Evolutionary conservation across 1,140 invertebrate species (phyloP).

Genomic region (Carposina sasakii): DNA sequence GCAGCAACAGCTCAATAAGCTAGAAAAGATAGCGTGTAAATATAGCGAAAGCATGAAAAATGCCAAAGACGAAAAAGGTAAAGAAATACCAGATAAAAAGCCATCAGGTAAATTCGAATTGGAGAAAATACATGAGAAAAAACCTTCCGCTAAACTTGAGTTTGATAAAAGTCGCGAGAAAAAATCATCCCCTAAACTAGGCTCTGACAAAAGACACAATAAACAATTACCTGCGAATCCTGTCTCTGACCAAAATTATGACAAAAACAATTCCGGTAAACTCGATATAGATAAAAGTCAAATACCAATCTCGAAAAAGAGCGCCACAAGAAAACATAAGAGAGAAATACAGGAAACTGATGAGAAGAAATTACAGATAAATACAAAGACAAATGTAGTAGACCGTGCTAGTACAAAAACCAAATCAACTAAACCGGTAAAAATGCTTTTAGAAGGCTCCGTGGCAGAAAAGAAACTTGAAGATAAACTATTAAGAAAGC

Average conservation of each 20-base stretch:
- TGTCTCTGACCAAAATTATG: no score
- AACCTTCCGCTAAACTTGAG: no score
- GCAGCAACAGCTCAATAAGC: slow-evolving; percentile 48
- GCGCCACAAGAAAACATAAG: slow-evolving; percentile 13
- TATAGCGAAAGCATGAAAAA: slow-evolving; percentile 44
- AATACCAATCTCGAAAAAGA: slow-evolving; percentile 29
- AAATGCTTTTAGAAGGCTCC: no score
- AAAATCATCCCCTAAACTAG: no score
- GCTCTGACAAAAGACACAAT: no score
- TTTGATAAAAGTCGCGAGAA: no score
- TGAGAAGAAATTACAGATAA: slow-evolving; percentile 7
- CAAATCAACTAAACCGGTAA: no score
- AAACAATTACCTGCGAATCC: no score
- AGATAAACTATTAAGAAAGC: slow-evolving; percentile 9
- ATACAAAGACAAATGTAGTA: slow-evolving; percentile 8
- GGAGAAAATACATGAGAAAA: slow-evolving; percentile 7
- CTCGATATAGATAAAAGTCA: slow-evolving; percentile 25
- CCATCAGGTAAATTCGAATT: not conserved
- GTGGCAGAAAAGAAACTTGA: slow-evolving; percentile 19
- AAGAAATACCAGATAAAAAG: no score
- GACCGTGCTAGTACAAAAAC: slow-evolving; percentile 11
- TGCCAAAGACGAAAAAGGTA: slow-evolving; percentile 21
- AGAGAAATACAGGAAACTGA: slow-evolving; percentile 16
- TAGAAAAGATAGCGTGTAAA: slow-evolving; percentile 52
- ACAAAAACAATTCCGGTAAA: slow-evolving; percentile 11